Base-by-base conservation (phyloP, 2,888 invertebrate species). In the Mimumesa dahlbomi region DNA sequence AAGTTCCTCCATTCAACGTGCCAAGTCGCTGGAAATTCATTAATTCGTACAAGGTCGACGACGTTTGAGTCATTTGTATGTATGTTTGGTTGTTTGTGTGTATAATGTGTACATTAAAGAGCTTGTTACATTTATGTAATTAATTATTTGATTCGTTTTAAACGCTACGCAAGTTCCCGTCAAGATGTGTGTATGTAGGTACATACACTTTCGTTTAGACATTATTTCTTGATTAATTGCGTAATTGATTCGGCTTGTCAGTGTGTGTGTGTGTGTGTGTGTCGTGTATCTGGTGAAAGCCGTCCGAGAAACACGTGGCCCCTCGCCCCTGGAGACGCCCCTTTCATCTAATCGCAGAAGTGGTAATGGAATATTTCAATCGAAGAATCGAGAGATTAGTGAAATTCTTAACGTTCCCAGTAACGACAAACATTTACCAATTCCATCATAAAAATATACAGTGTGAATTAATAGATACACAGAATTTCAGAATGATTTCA, bases 321-420 rank as follows among this genome's bases (percentile, higher is more conserved):
- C 77, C 25, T 76, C 64, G 62, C 73, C 79, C 79, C 82, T 78
- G 64, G 84, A 86, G 84, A 88, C 88, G 88, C 88, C 88, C 88
- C 87, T 82, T 81, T 84, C 74, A 70, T 82, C 79, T 84, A 85
- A 85, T 85, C 83, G 70, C 76, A 69, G 19, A 58, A 67, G 46
- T 45, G 52, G 19, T 69, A 69, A 74, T 69, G 68, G 74, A 71
- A 68, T 80, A 73, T 80, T 76, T 66, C 65, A 67, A 74, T 69
- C 57, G 40, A 63, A 56, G 43, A 53, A 52, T 42, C 11, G 57
- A 11, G 46, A 45, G 29, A 52, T 62, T 22, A 38, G 18, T 19
- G 11, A 16, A 38, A 45, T 54, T 31, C 62, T 63, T 53, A 34
- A 7, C 7, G n/a, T n/a, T n/a, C n/a, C n/a, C n/a, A n/a, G n/a